Conservation (phyloP, 2,888 invertebrate genomes). For the Embidobia sp. region DNA sequence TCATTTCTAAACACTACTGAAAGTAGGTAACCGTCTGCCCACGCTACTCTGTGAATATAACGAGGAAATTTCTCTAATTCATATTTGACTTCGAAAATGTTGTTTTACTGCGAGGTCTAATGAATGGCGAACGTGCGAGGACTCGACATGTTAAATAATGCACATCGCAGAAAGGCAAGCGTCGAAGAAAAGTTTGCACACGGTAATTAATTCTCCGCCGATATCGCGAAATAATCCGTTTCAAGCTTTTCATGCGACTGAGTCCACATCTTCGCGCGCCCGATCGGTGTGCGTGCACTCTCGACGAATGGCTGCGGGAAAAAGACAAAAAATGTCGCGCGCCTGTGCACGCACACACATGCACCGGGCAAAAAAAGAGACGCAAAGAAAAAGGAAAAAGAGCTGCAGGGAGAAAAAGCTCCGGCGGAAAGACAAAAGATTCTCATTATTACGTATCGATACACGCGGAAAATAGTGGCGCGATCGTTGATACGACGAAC, state of each 20-base stretch:
- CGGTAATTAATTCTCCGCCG: conserved; percentile 61
- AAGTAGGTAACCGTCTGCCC: no score
- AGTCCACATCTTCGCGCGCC: conserved; percentile 45
- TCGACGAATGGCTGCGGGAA: conserved; percentile 34
- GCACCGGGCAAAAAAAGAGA: neutral
- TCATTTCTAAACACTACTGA: no score
- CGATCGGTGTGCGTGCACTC: conserved; percentile 51
- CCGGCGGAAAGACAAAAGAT: conserved; percentile 71
- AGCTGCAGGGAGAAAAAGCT: conserved; percentile 22
- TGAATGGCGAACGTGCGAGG: conserved; percentile 23
- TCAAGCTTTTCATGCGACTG: conserved; percentile 53
- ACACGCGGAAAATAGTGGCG: conserved; percentile 74
- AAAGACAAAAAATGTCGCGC: conserved; percentile 38
- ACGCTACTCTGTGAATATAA: no score
- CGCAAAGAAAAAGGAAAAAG: conserved; percentile 9
- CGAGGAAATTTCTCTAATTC: conserved; percentile 12
- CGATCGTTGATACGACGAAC: conserved; percentile 56
- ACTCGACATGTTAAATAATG: conserved; percentile 45
- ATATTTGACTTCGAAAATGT: conserved; percentile 25
- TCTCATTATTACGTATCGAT: conserved; percentile 79
- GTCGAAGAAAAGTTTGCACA: conserved; percentile 58
- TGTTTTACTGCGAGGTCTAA: conserved; percentile 9
- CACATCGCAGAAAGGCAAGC: conserved; percentile 45
- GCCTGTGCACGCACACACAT: conserved; percentile 7
- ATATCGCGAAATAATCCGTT: conserved; percentile 60